Percentiles rank a stretch among this genome's conserved stretches.
Evolutionary conservation across 2,888 invertebrate species (phyloP).

Genomic region (Athalia circularis): DNA sequence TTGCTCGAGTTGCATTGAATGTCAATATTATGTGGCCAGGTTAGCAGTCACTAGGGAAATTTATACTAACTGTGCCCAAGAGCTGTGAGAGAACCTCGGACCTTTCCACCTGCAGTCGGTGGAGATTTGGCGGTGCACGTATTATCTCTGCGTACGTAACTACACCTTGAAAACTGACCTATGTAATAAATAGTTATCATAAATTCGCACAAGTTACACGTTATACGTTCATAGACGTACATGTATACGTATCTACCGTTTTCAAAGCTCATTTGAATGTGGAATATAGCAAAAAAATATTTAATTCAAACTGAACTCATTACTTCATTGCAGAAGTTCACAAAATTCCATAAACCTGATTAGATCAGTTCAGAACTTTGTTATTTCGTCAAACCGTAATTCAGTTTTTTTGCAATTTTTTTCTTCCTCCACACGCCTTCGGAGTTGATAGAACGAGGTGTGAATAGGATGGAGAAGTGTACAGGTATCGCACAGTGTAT

Average conservation of each 20-base stretch:
- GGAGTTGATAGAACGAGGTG: not conserved
- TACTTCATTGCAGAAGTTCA: too few species aligned
- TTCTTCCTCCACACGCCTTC: not conserved
- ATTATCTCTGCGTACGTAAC: not conserved
- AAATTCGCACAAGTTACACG: not conserved
- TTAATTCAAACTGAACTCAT: too few species aligned
- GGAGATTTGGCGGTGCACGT: too few species aligned
- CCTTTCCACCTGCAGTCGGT: too few species aligned
- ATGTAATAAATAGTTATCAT: slow-evolving; percentile 23
- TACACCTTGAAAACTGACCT: not conserved
- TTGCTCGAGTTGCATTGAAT: slow-evolving; percentile 36
- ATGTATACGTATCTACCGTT: not conserved
- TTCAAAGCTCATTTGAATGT: not conserved
- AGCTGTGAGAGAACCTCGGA: not conserved
- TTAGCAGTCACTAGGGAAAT: slow-evolving; percentile 43
- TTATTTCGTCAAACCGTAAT: not conserved
- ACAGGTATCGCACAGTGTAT: not conserved
- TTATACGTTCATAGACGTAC: not conserved
- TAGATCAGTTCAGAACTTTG: not conserved
- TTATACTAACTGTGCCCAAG: slow-evolving; percentile 43
- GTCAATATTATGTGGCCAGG: slow-evolving; percentile 44
- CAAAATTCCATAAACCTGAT: too few species aligned
- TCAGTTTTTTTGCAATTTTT: not conserved
- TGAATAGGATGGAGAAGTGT: slow-evolving; percentile 1
- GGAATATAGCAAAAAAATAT: too few species aligned